These are phyloP conservation scores for Diachrysia chrysitis DNA, from an alignment of 2,888 invertebrate genomes.

Conservation along the genomic window DNA sequence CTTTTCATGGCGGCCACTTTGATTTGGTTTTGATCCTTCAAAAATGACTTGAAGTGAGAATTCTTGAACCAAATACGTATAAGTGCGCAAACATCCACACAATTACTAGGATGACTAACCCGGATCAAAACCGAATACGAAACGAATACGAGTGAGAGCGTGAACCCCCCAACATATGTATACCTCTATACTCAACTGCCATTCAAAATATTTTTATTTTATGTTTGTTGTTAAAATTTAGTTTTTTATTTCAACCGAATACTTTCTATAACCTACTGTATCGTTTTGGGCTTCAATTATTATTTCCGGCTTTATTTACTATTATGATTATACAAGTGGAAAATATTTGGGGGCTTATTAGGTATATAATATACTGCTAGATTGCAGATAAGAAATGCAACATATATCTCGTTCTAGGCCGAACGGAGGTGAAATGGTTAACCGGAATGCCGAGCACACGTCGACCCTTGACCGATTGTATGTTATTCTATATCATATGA, in stretches of 20 bases:
- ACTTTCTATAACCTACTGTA: conserved; percentile 17
- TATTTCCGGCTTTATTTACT: conserved; percentile 6
- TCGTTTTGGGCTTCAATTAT: conserved; percentile 21
- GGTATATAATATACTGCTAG: conserved; percentile 26
- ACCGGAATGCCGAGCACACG: conserved; percentile 87
- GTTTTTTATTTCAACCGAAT: conserved; percentile 18
- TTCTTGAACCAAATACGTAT: no score
- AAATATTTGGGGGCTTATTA: conserved; percentile 10
- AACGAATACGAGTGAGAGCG: no score
- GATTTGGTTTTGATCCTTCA: no score
- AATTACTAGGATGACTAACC: no score
- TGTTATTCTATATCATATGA: conserved; percentile 76
- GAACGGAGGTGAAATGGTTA: conserved; percentile 87
- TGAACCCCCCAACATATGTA: conserved; percentile 28
- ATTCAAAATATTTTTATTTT: not conserved
- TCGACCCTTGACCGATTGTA: conserved; percentile 88
- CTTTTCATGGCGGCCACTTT: no score
- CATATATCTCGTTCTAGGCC: conserved; percentile 86
- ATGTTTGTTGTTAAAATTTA: conserved; percentile 2
- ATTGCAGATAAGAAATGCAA: conserved; percentile 67
- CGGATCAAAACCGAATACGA: no score
- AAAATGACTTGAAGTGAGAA: no score
- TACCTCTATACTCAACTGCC: conserved; percentile 9
- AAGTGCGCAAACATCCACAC: no score
- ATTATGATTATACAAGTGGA: conserved; percentile 13